Evolutionary conservation across 2,888 invertebrate genomes (phyloP).

Genomic region (Deilephila elpenor): DNA sequence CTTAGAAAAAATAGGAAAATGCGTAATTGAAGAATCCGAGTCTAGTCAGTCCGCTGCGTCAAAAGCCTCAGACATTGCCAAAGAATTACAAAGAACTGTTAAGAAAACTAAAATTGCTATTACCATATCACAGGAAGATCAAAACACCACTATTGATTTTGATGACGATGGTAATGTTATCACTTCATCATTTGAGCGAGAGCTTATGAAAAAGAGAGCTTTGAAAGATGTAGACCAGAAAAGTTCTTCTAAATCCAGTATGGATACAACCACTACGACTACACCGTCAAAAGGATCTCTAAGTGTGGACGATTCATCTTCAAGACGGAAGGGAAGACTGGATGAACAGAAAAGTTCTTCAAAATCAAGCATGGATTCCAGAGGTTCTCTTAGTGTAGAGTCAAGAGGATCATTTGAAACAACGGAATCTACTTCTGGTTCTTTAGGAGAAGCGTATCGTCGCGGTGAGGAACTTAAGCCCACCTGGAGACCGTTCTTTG

Average conservation of each 20-base stretch:
- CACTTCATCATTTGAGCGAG: slow-evolving; percentile 76
- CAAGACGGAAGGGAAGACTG: slow-evolving; percentile 72
- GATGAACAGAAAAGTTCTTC: slow-evolving; percentile 84
- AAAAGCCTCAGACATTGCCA: slow-evolving; percentile 75
- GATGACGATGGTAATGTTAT: slow-evolving; percentile 81
- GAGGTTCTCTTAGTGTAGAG: slow-evolving; percentile 87
- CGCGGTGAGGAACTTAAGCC: slow-evolving; percentile 90
- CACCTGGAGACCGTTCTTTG: slow-evolving; percentile 92
- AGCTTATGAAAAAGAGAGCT: slow-evolving; percentile 73
- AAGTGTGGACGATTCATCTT: slow-evolving; percentile 81
- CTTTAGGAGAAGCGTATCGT: slow-evolving; percentile 88
- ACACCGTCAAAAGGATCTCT: slow-evolving; percentile 81
- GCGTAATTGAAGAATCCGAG: slow-evolving; percentile 84
- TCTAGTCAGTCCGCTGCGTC: slow-evolving; percentile 85
- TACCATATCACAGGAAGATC: slow-evolving; percentile 83
- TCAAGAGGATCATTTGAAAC: slow-evolving; percentile 89
- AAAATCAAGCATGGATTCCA: slow-evolving; percentile 87
- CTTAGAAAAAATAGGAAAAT: slow-evolving; percentile 77
- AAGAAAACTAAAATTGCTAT: slow-evolving; percentile 83
- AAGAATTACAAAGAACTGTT: slow-evolving; percentile 78
- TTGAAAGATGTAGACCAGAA: slow-evolving; percentile 78
- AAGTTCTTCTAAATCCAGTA: slow-evolving; percentile 86
- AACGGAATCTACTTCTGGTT: slow-evolving; percentile 90
- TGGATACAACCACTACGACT: slow-evolving; percentile 80
- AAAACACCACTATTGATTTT: slow-evolving; percentile 81